phyloP scores from a whole-genome alignment of 2,888 invertebrate species.

The Chloromyia formosa region DNA sequence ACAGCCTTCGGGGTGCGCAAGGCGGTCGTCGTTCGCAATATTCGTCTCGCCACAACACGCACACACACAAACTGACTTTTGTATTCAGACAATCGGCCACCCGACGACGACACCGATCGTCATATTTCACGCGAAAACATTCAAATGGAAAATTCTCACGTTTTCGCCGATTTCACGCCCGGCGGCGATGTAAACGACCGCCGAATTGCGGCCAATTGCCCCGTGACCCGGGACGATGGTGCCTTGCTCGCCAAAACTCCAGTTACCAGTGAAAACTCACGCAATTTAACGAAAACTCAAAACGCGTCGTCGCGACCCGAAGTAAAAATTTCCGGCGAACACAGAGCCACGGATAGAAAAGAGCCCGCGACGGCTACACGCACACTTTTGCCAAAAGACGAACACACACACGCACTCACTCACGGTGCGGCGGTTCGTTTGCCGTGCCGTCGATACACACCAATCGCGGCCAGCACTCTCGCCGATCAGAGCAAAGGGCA shows the following conservation, averaged over 20 bases:
- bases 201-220: not conserved
- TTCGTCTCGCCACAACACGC: constrained; percentile 17
- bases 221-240: not conserved
- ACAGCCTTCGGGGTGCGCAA: not conserved
- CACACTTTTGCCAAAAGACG: too few species aligned
- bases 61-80: too few species aligned
- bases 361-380: constrained; percentile 14
- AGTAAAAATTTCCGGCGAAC: constrained; percentile 13
- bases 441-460: constrained; percentile 32
- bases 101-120: constrained; percentile 35
- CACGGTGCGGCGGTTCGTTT: not conserved
- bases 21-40: not conserved
- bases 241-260: not conserved
- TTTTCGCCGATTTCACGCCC: constrained; percentile 8
- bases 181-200: not conserved
- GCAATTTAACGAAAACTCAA: not conserved
- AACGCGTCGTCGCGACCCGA: constrained; percentile 23
- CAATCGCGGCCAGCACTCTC: constrained; percentile 22
- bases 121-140: constrained; percentile 42
- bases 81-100: not conserved
- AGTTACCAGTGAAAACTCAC: not conserved
- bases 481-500: constrained; percentile 11
- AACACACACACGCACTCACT: constrained; percentile 30
- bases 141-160: constrained; percentile 31
- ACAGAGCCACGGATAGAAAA: constrained; percentile 12